Conservation (phyloP, 2,888 invertebrate genomes). For the Leptothorax acervorum region DNA sequence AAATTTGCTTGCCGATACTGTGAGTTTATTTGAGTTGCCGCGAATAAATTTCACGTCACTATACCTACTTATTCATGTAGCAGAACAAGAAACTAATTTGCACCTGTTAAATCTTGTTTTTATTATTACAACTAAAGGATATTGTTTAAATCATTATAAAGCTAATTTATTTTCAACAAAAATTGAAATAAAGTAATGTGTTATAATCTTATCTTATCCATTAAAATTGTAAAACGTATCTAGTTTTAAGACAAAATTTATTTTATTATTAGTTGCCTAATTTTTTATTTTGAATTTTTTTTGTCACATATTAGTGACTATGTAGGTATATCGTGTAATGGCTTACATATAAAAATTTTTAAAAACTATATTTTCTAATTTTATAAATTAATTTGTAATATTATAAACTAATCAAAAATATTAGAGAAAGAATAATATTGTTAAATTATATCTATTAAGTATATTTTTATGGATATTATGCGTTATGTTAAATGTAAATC, state of each 20-base stretch:
- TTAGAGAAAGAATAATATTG: not conserved
- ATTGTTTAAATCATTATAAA: not conserved
- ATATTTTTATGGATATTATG: not conserved
- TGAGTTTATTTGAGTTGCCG: conserved; percentile 17
- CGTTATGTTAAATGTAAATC: not conserved
- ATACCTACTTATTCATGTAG: not conserved
- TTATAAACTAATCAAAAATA: not conserved
- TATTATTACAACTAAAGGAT: not conserved
- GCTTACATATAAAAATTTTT: not conserved
- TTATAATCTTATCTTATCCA: not conserved
- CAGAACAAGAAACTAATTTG: not conserved
- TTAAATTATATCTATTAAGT: not conserved
- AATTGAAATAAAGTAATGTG: not conserved
- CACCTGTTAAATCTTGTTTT: not conserved
- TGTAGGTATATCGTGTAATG: not conserved
- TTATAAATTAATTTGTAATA: not conserved
- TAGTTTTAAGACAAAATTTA: not conserved
- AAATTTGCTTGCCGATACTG: conserved; percentile 23
- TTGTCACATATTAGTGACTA: not conserved
- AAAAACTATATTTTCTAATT: not conserved
- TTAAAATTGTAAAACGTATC: not conserved
- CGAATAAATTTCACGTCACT: not conserved
- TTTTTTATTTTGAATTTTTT: not conserved
- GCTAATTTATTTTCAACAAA: not conserved
- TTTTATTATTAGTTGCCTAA: not conserved